Evolutionary conservation across 2,888 invertebrate species (phyloP).

Genomic region (Eupithecia dodoneata): DNA sequence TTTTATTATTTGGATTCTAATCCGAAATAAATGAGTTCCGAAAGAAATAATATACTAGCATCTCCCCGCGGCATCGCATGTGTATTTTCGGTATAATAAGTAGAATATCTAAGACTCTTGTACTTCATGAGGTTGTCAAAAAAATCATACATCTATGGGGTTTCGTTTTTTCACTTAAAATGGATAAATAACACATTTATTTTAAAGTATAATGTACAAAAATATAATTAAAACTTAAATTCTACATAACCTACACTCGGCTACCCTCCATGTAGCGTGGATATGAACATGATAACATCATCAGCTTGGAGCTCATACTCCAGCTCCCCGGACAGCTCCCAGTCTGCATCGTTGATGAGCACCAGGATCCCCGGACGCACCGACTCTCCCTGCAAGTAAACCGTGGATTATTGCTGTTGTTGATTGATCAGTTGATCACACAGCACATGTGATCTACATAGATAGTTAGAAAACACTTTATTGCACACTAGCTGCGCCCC

Average conservation of each 20-base stretch:
- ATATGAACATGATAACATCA: conserved; percentile 92
- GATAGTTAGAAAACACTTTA: too few species aligned
- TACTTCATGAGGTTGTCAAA: neutral
- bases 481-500: too few species aligned
- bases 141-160: neutral
- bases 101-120: too few species aligned
- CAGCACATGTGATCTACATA: too few species aligned
- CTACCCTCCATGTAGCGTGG: conserved; percentile 92
- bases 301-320: conserved; percentile 87
- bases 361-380: conserved; percentile 96
- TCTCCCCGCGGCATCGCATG: too few species aligned
- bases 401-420: neutral
- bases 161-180: neutral
- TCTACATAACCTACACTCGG: neutral
- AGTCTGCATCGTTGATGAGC: conserved; percentile 96
- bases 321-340: conserved; percentile 93
- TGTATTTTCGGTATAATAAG: too few species aligned
- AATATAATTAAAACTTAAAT: neutral
- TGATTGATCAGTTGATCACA: too few species aligned
- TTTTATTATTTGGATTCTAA: too few species aligned
- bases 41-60: too few species aligned
- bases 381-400: conserved; percentile 73
- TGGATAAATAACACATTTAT: neutral
- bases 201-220: neutral
- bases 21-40: too few species aligned